Evolutionary conservation across 2,113 vertebrate species (phyloP).

Genomic region (Pachypanchax playfairii): DNA sequence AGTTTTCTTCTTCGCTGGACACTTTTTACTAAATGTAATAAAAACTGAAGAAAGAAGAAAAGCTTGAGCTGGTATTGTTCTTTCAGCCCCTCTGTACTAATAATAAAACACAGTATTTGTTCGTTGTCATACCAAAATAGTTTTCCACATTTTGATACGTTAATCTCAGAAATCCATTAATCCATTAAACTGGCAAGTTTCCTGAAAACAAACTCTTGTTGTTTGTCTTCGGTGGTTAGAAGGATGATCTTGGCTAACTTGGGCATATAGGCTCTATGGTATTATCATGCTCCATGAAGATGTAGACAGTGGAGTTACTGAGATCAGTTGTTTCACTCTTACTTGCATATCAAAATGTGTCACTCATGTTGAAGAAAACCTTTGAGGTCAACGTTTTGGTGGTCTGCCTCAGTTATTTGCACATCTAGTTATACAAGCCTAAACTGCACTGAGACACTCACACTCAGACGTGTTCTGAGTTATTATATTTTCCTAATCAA

Average conservation of each 20-base stretch:
- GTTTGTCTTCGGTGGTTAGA: slow-evolving; percentile 22
- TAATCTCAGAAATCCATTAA: slow-evolving; percentile 45
- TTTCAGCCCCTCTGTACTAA: no score
- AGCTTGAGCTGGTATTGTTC: no score
- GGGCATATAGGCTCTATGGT: slow-evolving; percentile 32
- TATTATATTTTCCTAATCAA: slow-evolving; percentile 21
- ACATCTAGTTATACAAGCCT: neutral
- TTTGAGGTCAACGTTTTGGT: neutral
- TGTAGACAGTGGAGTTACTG: slow-evolving; percentile 18
- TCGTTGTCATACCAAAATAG: slow-evolving; percentile 47
- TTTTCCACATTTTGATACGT: slow-evolving; percentile 46
- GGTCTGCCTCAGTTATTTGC: neutral
- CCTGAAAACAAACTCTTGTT: no score
- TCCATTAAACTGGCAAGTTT: neutral
- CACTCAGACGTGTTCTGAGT: slow-evolving; percentile 1
- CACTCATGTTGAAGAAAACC: slow-evolving; percentile 20
- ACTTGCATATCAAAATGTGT: slow-evolving; percentile 51
- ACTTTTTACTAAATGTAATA: no score
- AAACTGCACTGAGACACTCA: neutral
- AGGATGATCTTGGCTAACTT: slow-evolving; percentile 20
- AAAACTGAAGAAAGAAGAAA: no score
- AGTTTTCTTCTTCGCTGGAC: no score
- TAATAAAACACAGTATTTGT: no score
- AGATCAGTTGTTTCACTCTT: slow-evolving; percentile 46
- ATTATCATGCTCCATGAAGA: slow-evolving; percentile 61